Evolutionary conservation across 2,888 invertebrate species (phyloP).

Genomic region (Eubasilissa splendida): DNA sequence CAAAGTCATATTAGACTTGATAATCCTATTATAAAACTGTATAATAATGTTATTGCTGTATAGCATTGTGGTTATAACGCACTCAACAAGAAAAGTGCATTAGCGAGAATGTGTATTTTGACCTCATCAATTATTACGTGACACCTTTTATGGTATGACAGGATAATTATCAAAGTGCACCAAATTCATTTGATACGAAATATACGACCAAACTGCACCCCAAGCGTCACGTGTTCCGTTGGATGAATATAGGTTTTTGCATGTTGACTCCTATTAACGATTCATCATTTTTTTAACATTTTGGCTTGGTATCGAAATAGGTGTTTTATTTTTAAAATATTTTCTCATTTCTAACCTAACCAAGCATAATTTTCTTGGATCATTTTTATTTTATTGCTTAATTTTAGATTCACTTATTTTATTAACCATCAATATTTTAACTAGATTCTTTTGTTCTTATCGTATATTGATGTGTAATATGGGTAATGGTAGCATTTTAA

Average conservation of each 20-base stretch:
- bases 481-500: no score
- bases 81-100: slow-evolving; percentile 39
- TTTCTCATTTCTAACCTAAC: no score
- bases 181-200: slow-evolving; percentile 5
- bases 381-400: no score
- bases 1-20: no score
- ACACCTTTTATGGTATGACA: slow-evolving; percentile 25
- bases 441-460: no score
- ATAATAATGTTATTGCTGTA: neutral
- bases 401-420: no score
- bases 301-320: no score
- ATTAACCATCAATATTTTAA: no score
- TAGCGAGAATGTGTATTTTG: slow-evolving; percentile 22
- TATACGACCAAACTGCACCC: neutral
- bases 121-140: slow-evolving; percentile 39
- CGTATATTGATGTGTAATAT: no score
- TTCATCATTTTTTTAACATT: neutral
- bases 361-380: no score
- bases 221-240: neutral
- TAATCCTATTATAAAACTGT: neutral
- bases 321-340: no score
- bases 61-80: neutral
- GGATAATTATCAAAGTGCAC: slow-evolving; percentile 23
- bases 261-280: neutral
- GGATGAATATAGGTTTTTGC: neutral